Conservation (phyloP, 2,888 invertebrate genomes). For the Steinernema carpocapsae region DNA sequence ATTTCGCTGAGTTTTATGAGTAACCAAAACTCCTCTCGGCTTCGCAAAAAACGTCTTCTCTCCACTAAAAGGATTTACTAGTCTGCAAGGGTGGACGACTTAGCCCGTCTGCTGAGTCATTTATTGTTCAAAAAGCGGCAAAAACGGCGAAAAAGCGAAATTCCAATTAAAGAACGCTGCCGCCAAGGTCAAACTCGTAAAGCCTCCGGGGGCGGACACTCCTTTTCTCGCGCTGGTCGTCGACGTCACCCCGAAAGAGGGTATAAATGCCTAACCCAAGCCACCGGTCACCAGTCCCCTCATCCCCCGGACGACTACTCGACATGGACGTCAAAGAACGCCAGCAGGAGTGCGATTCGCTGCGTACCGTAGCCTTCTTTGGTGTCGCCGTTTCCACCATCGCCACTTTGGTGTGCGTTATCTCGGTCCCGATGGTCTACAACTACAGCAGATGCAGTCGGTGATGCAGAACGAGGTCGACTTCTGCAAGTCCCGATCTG, state of each 20-base stretch:
- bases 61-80: background rate
- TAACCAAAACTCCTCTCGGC: background rate
- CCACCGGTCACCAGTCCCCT: no score
- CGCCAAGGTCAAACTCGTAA: constrained; percentile 11
- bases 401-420: constrained; percentile 62
- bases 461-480: constrained; percentile 58
- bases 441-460: constrained; percentile 64
- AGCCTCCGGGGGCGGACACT: constrained; percentile 19
- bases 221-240: no score
- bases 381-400: constrained; percentile 63
- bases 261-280: no score
- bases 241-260: no score
- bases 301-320: no score
- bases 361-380: constrained; percentile 59
- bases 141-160: constrained; percentile 1
- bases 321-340: constrained; percentile 8
- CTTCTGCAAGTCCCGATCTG: no score
- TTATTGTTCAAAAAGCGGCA: background rate
- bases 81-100: background rate
- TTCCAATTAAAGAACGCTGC: constrained; percentile 16
- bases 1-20: background rate
- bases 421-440: constrained; percentile 63
- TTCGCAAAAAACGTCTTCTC: background rate
- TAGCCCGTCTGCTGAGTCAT: constrained; percentile 1
- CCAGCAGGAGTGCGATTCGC: constrained; percentile 52